Evolutionary conservation across 1,140 invertebrate genomes (phyloP).

Genomic region (Tribolium castaneum): DNA sequence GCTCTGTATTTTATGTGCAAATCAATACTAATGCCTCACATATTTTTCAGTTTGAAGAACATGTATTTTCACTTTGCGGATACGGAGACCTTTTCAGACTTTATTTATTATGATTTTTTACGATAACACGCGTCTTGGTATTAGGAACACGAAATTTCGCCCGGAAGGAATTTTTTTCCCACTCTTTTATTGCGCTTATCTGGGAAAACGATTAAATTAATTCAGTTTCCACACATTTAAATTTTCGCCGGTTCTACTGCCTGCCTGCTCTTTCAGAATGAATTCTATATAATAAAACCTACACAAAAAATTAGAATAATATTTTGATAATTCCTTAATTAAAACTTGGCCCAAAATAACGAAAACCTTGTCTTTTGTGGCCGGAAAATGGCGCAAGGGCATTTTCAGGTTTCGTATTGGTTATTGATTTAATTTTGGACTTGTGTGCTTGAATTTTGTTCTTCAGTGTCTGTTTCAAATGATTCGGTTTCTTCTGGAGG

Average conservation of each 20-base stretch:
- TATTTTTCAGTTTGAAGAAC: slow-evolving; percentile 17
- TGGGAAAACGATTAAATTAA: background rate
- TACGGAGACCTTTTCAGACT: background rate
- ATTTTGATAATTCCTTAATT: background rate
- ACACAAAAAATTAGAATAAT: background rate
- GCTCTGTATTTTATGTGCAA: background rate
- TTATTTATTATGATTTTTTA: slow-evolving; percentile 7
- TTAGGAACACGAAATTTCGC: background rate
- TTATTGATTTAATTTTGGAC: background rate
- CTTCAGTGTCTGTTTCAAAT: background rate
- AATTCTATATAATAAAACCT: background rate
- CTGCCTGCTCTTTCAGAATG: background rate
- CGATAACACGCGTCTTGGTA: background rate
- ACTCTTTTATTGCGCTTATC: background rate
- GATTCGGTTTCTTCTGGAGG: background rate
- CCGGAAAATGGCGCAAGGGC: too few species aligned
- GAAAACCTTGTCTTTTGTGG: too few species aligned
- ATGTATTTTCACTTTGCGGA: slow-evolving; percentile 17
- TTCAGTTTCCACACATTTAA: background rate
- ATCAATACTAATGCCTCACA: slow-evolving; percentile 25
- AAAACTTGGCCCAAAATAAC: too few species aligned
- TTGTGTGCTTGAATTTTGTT: background rate
- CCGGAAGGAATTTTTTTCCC: background rate
- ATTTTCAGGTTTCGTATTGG: too few species aligned
- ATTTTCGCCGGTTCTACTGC: background rate